A percentile compares a stretch with the other conserved stretches of the same genome.
Evolutionary conservation across 2,113 vertebrate species (phyloP).

Genomic region (Oryzias curvinotus): DNA sequence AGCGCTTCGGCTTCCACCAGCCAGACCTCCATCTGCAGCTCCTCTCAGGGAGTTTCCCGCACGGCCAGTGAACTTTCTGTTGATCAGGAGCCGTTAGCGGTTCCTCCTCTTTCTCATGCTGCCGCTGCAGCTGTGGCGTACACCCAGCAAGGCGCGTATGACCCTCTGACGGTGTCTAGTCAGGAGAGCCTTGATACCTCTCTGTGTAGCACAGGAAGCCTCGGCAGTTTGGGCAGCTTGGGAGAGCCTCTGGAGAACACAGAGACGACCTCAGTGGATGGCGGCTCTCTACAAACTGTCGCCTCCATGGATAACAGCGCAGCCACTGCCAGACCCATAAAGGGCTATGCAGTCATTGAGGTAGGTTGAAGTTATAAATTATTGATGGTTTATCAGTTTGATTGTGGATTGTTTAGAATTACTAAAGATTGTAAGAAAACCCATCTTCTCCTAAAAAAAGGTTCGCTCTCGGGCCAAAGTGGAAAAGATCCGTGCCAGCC

Average conservation of each 20-base stretch:
- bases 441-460: conserved; percentile 58
- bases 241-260: conserved; percentile 87
- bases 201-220: conserved; percentile 91
- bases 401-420: neutral
- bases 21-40: conserved; percentile 93
- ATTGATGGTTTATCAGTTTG: neutral
- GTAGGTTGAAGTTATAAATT: conserved; percentile 63
- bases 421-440: neutral
- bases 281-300: conserved; percentile 88
- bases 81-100: conserved; percentile 81
- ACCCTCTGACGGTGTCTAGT: conserved; percentile 89
- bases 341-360: conserved; percentile 97
- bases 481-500: conserved; percentile 95
- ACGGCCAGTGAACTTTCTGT: conserved; percentile 87
- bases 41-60: conserved; percentile 86
- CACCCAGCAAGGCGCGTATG: conserved; percentile 76
- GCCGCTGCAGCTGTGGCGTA: conserved; percentile 74
- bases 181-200: conserved; percentile 96
- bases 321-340: conserved; percentile 84
- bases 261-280: conserved; percentile 83
- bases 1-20: conserved; percentile 91
- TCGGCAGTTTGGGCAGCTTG: conserved; percentile 92
- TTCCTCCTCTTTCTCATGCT: conserved; percentile 73
- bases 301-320: conserved; percentile 87
- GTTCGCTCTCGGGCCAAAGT: conserved; percentile 95